These are phyloP conservation scores for Erynnis tages DNA, from an alignment of 2,888 invertebrate species.

Conservation along the genomic window DNA sequence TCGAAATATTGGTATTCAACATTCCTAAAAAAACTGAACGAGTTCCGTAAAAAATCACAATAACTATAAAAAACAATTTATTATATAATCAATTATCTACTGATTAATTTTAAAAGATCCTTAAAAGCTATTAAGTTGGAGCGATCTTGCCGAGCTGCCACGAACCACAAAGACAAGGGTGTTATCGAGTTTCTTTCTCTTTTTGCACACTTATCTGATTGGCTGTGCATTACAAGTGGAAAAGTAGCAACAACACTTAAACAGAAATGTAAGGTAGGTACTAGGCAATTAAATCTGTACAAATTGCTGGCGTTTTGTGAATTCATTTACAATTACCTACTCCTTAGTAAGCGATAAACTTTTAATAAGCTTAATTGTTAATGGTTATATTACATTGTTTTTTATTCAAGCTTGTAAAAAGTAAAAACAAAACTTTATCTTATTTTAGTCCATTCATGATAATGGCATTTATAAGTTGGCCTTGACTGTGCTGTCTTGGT, in stretches of 20 bases:
- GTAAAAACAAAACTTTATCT: slow-evolving; percentile 10
- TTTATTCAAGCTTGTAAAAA: slow-evolving; percentile 5
- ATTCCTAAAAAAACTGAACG: no score
- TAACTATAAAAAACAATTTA: no score
- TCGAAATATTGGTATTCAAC: no score
- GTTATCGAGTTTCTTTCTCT: not conserved
- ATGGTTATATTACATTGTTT: slow-evolving; percentile 8
- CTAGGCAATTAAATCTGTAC: slow-evolving; percentile 10
- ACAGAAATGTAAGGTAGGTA: not conserved
- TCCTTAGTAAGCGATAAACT: slow-evolving; percentile 15
- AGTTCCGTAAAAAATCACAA: no score
- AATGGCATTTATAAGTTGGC: slow-evolving; percentile 24
- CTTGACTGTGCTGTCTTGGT: slow-evolving; percentile 20
- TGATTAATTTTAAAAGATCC: no score
- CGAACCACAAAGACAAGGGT: no score
- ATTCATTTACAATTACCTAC: slow-evolving; percentile 8
- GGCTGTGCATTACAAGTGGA: not conserved
- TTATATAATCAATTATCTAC: no score
- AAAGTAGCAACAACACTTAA: not conserved
- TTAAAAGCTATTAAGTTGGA: no score
- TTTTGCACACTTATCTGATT: not conserved
- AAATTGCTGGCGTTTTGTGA: slow-evolving; percentile 13
- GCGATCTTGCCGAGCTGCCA: no score
- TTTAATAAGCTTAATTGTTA: slow-evolving; percentile 13
- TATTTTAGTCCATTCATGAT: slow-evolving; percentile 21